Evolutionary conservation across 2,888 invertebrate species (phyloP).

Genomic region (Gryllus longicercus): DNA sequence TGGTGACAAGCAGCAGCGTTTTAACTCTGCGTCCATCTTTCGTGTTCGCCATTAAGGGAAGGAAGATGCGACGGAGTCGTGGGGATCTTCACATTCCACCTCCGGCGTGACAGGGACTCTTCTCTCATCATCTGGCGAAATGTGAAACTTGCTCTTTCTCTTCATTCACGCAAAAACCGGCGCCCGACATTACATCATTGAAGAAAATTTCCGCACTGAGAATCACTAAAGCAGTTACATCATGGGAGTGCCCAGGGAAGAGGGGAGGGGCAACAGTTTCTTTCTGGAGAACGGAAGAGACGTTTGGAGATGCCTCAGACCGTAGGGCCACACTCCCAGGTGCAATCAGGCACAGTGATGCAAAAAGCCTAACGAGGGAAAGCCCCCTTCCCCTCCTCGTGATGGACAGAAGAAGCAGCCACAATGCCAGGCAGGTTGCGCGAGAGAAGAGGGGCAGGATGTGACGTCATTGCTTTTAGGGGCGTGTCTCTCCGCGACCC

Average conservation of each 20-base stretch:
- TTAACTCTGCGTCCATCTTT: no score
- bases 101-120: background rate
- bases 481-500: background rate
- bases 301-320: background rate
- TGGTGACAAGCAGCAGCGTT: no score
- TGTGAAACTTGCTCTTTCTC: background rate
- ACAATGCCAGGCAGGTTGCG: background rate
- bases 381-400: background rate
- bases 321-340: background rate
- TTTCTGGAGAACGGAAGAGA: background rate
- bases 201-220: slow-evolving; percentile 8
- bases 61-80: background rate
- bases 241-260: background rate
- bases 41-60: background rate
- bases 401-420: background rate
- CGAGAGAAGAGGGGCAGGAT: background rate
- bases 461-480: background rate
- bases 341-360: background rate
- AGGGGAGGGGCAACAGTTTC: no score
- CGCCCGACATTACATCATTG: background rate
- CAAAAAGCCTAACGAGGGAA: background rate
- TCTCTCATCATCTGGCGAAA: slow-evolving; percentile 11
- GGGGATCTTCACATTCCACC: slow-evolving; percentile 9
- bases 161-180: background rate
- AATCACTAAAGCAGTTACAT: background rate